Evolutionary conservation across 2,888 invertebrate species (phyloP), one percentile per base, ranked within the genome.

Genomic region (Drosophila testacea): DNA sequence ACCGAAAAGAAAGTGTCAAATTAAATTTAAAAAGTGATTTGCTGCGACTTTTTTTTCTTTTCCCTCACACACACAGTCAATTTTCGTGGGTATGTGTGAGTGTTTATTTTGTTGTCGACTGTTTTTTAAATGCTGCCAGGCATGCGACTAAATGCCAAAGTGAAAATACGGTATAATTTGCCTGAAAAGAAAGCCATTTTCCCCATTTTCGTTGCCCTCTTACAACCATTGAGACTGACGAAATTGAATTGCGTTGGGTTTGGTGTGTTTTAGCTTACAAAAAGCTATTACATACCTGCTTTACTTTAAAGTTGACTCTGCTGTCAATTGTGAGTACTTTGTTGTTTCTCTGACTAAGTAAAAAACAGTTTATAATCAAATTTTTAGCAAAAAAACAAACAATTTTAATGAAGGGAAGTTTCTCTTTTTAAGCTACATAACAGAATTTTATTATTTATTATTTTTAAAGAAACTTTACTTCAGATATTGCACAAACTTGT

Each of bases 21-120:
- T 85, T 85, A 81, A 85, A 85, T 85, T 85, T 85, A 72, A 85
- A 86, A 88, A 88, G 83, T 85, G 86, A 88, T 88, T 84, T 88
- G 86, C 73, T 71, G 73, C 75, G 85, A 50, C 79, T 66, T 64
- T 46, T 50, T 22, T 41, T 42, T 56, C 36, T 22, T 41, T 42
- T 56, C 36, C 30, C 16, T 4, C 27, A 22, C 16, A 27, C 61
- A 39, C 13, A 38, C 22, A 22, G 22, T 22, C 22, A 22, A 22
- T 30, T 47, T 52, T 38, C 52, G 32, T 48, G 13, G 52, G n/a
- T 67, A 32, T 50, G 13, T 51, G 16, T 44, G 34, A 16, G 56
- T 54, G 46, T 60, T 57, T 57, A 48, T 72, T 68, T 66, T 54
- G 69, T 71, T 41, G 48, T 62, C 60, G 65, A 66, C 34, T 65